A percentile compares a stretch with the other conserved stretches of the same genome.
phyloP scores from a whole-genome alignment of 1,140 invertebrate genomes.

The Drosophila lacertosa region DNA sequence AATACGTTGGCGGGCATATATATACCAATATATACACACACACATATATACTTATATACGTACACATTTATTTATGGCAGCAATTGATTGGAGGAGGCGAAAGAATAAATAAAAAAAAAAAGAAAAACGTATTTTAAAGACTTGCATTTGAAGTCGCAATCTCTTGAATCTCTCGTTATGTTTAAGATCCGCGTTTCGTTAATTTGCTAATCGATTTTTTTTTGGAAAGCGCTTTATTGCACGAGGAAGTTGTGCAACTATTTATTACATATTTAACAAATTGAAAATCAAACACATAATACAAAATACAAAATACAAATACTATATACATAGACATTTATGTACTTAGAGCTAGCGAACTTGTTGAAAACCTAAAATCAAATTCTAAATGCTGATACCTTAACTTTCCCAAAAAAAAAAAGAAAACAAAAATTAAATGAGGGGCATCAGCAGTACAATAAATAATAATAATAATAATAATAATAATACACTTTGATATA shows the following conservation, averaged over 20 bases:
- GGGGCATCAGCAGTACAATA: constrained; percentile 42
- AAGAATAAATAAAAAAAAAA: too few relatives aligned
- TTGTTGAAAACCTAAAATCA: constrained; percentile 74
- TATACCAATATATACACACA: constrained; percentile 7
- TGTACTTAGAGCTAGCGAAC: constrained; percentile 77
- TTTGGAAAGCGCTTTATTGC: constrained; percentile 42
- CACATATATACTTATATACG: constrained; percentile 29
- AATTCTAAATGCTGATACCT: constrained; percentile 66
- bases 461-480: constrained; percentile 20
- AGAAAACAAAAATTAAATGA: too few relatives aligned
- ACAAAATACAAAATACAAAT: constrained; percentile 62
- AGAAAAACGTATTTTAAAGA: not conserved
- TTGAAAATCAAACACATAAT: constrained; percentile 72
- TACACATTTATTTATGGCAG: constrained; percentile 31
- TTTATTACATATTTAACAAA: constrained; percentile 49
- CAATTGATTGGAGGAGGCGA: not conserved
- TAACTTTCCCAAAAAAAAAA: constrained; percentile 18
- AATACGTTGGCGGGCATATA: constrained; percentile 31
- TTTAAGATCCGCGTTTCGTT: constrained; percentile 12
- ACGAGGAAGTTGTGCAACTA: constrained; percentile 37
- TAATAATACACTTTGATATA: constrained; percentile 49
- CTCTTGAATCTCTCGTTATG: constrained; percentile 28
- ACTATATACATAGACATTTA: constrained; percentile 64
- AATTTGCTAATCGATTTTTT: constrained; percentile 25
- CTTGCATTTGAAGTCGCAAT: constrained; percentile 29